phyloP scores from a whole-genome alignment of 1,140 invertebrate species.

The Micrasema minimum region DNA sequence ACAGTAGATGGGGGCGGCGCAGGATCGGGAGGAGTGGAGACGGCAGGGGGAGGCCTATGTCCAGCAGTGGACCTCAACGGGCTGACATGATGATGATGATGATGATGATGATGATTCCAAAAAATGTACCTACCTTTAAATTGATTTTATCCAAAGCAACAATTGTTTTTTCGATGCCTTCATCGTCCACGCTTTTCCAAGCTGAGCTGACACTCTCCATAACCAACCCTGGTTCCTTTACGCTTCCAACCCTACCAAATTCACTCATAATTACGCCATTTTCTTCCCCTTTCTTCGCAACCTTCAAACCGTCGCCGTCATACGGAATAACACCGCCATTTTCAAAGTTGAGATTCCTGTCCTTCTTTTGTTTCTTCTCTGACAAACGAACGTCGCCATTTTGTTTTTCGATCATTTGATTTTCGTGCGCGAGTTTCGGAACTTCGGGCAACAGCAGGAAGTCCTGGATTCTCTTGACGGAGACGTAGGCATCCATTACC shows the following conservation, averaged over 20 bases:
- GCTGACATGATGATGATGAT: too few species aligned
- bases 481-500: slow-evolving; percentile 71
- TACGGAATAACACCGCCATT: slow-evolving; percentile 3
- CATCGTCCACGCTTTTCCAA: slow-evolving; percentile 54
- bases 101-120: too few species aligned
- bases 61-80: too few species aligned
- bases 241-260: neutral
- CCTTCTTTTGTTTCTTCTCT: slow-evolving; percentile 9
- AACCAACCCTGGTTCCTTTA: slow-evolving; percentile 15
- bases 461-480: slow-evolving; percentile 75
- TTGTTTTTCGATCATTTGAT: slow-evolving; percentile 3
- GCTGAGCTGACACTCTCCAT: slow-evolving; percentile 35
- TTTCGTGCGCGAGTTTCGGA: neutral
- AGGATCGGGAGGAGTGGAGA: too few species aligned
- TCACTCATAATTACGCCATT: too few species aligned
- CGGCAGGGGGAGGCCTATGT: too few species aligned
- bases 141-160: slow-evolving; percentile 59
- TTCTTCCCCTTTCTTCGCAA: slow-evolving; percentile 5
- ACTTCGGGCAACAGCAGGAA: slow-evolving; percentile 73
- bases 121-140: slow-evolving; percentile 53
- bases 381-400: neutral
- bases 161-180: slow-evolving; percentile 50
- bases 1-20: too few species aligned
- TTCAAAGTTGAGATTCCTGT: slow-evolving; percentile 26
- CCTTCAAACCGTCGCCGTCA: slow-evolving; percentile 17